These are phyloP conservation scores for Sorex araneus DNA, from an alignment of 2,113 vertebrate species.

Conservation along the genomic window DNA sequence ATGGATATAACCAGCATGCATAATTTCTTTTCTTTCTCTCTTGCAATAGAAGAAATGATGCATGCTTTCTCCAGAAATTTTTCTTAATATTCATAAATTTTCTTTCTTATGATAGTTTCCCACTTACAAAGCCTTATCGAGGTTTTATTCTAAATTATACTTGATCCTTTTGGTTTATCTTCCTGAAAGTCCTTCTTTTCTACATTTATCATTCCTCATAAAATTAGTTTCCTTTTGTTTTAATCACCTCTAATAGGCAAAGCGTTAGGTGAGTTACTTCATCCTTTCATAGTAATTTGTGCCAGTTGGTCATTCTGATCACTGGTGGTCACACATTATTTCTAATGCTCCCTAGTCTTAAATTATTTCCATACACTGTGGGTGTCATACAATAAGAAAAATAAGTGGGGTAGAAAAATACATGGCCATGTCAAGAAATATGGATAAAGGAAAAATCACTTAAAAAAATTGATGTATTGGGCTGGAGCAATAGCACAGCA, in stretches of 20 bases:
- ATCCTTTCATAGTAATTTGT: background rate
- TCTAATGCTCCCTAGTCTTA: background rate
- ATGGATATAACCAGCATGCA: no score
- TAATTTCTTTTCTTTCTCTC: no score
- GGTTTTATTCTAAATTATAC: background rate
- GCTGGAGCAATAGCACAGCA: no score
- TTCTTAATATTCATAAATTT: background rate
- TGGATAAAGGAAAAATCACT: conserved; percentile 45
- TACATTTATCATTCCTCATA: background rate
- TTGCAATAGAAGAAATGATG: background rate
- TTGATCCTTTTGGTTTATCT: background rate
- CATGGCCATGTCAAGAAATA: background rate
- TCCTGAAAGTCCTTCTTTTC: conserved; percentile 25
- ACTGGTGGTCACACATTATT: background rate
- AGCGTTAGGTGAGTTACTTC: background rate
- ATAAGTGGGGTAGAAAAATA: conserved; percentile 7
- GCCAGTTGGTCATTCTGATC: background rate
- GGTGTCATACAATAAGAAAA: conserved; percentile 6
- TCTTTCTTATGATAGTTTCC: background rate
- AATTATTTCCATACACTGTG: background rate
- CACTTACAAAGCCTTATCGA: background rate
- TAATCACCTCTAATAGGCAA: background rate
- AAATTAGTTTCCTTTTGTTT: background rate
- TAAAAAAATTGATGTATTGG: background rate
- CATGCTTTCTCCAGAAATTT: background rate